These are phyloP conservation scores for Lasiurus borealis DNA, from an alignment of 2,113 vertebrate genomes.

Conservation along the genomic window DNA sequence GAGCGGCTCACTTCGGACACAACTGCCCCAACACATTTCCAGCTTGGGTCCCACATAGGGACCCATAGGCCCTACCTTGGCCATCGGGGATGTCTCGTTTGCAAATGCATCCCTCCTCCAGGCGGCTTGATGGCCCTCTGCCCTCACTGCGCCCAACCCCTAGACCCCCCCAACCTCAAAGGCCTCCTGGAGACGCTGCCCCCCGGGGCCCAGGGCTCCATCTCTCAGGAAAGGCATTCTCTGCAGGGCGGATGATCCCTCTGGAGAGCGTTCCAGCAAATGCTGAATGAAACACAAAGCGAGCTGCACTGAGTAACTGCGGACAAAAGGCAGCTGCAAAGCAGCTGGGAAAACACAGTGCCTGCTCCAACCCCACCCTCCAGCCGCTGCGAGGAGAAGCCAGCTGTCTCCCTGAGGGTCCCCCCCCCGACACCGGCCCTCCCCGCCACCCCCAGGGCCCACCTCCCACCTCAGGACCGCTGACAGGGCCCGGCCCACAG, in stretches of 20 bases:
- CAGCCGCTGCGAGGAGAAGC: not conserved
- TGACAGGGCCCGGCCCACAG: not conserved
- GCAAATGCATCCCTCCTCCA: not conserved
- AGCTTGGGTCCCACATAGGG: fast-evolving
- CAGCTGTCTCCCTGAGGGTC: not conserved
- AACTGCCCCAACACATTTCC: not conserved
- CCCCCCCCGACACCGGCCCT: not conserved
- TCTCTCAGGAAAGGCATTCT: not conserved
- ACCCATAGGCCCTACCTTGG: too few relatives aligned
- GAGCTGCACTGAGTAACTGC: not conserved
- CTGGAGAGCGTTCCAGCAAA: not conserved
- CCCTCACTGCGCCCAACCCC: not conserved
- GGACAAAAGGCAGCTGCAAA: not conserved
- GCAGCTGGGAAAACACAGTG: not conserved
- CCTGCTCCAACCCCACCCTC: not conserved
- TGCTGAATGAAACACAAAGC: not conserved
- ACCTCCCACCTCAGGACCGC: not conserved
- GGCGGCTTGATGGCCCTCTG: not conserved
- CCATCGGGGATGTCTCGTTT: not conserved
- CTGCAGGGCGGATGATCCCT: not conserved
- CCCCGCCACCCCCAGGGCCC: not conserved
- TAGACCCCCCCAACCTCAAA: not conserved
- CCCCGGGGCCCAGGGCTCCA: not conserved
- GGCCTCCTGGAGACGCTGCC: not conserved
- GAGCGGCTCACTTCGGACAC: not conserved